These are phyloP conservation scores for Acanthornis magna DNA, from an alignment of 2,797 vertebrate species.

Conservation along the genomic window DNA sequence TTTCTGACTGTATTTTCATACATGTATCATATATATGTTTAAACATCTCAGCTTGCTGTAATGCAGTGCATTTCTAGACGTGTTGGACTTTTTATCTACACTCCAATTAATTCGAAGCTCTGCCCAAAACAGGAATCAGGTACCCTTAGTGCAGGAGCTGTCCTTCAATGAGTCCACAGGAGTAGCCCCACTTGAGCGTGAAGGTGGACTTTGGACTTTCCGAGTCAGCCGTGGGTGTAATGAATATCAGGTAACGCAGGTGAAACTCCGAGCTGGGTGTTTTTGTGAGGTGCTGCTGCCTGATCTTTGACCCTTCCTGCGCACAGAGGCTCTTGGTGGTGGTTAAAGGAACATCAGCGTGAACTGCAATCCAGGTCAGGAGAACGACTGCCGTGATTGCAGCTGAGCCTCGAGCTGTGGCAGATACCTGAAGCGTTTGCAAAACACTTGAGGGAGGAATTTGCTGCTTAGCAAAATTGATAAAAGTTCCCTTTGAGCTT, in stretches of 20 bases:
- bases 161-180: neutral
- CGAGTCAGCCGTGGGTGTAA: rapidly evolving
- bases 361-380: neutral
- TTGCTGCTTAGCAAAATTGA: neutral
- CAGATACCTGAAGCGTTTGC: neutral
- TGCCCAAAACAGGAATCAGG: neutral
- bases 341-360: neutral
- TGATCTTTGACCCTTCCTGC: slow-evolving; percentile 15
- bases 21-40: rapidly evolving
- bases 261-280: neutral
- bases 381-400: neutral
- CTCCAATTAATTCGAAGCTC: neutral
- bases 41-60: neutral
- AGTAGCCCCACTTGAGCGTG: neutral
- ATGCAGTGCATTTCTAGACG: neutral
- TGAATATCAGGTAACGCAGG: neutral
- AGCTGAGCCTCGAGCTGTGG: neutral
- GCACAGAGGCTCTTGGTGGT: neutral
- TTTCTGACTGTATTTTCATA: neutral
- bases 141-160: rapidly evolving
- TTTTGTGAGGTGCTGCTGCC: neutral
- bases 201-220: neutral
- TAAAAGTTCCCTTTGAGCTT: neutral
- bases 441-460: neutral
- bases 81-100: rapidly evolving